Evolutionary conservation across 1,140 invertebrate species (phyloP).

Genomic region (Zaprionus inermis): DNA sequence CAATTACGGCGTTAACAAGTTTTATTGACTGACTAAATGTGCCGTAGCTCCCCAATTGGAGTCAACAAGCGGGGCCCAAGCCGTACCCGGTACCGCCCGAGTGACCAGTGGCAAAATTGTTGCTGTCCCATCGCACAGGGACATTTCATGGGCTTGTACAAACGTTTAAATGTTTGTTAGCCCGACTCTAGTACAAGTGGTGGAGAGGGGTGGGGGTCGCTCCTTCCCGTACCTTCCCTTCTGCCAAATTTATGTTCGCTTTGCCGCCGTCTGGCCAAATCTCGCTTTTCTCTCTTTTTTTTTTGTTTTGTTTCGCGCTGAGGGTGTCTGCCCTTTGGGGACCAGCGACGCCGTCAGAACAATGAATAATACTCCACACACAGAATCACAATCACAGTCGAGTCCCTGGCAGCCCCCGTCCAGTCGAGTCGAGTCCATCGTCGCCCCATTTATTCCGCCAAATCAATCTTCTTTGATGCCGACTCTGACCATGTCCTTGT

Average conservation of each 20-base stretch:
- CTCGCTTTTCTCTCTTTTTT: slow-evolving; percentile 32
- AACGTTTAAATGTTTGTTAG: slow-evolving; percentile 78
- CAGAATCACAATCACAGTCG: slow-evolving; percentile 69
- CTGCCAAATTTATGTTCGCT: slow-evolving; percentile 74
- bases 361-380: slow-evolving; percentile 74
- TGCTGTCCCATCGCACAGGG: slow-evolving; percentile 56
- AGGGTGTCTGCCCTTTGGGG: slow-evolving; percentile 40
- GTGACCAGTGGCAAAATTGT: slow-evolving; percentile 25
- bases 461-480: slow-evolving; percentile 80
- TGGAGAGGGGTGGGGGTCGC: too few species aligned
- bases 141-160: slow-evolving; percentile 80
- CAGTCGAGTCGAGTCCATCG: slow-evolving; percentile 7
- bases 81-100: slow-evolving; percentile 5
- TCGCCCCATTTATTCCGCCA: slow-evolving; percentile 78
- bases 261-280: slow-evolving; percentile 77
- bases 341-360: slow-evolving; percentile 35
- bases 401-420: slow-evolving; percentile 52
- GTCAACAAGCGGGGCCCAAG: slow-evolving; percentile 10
- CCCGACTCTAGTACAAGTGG: too few species aligned
- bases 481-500: slow-evolving; percentile 53
- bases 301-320: not conserved
- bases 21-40: slow-evolving; percentile 82
- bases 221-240: too few species aligned
- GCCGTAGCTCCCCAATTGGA: slow-evolving; percentile 34
- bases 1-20: slow-evolving; percentile 82